Base-by-base conservation (phyloP, 2,888 invertebrate species). In the Zeuzera pyrina region DNA sequence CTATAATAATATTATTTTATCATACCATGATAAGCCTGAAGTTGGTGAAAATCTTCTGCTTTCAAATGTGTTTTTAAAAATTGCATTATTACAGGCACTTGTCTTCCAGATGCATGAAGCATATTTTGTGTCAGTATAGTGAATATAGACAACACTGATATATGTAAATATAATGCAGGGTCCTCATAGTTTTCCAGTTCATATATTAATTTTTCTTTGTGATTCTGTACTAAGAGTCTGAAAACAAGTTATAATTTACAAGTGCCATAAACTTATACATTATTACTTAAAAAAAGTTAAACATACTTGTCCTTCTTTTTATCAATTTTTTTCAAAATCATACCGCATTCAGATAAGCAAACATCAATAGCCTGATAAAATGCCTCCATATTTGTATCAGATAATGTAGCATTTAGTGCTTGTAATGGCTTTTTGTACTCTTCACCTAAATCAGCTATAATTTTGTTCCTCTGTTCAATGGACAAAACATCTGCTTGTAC, bases 101-200 rank as follows among this genome's bases (percentile, higher is more conserved):
- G 95, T 63, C 94, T 90, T 0, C 98, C 98, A 14, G 97, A 97
- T 8, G 95, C 95, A 69, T 97, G 95, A 14, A 98, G 60, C 84
- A 95, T 92, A 47, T 86, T 88, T 49, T 94, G 92, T 1, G 93
- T 93, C 2, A 89, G 84, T 6, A 89, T 87, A 30, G 93, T 93
- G 58, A 95, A 96, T 33, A 97, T 86, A 24, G 95, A 85, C 38
- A 94, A 78, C 0, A 88, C 87, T 0, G 90, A 88, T 33, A 95
- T 76, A 67, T 95, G 95, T 26, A 97, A 73, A 30, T 89, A 86
- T 19, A 94, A 65, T 0, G 95, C 93, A 8, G 93, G 89, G 52
- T 95, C 94, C 23, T 88, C 86, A 34, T 90, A 89, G 36, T 81
- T 78, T 31, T 88, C 88, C 35, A 98, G 63, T 68, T 97, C 92